A percentile compares a stretch with the other conserved stretches of the same genome.
Evolutionary conservation across 2,113 vertebrate species (phyloP).

Genomic region (Crotalus viridis): DNA sequence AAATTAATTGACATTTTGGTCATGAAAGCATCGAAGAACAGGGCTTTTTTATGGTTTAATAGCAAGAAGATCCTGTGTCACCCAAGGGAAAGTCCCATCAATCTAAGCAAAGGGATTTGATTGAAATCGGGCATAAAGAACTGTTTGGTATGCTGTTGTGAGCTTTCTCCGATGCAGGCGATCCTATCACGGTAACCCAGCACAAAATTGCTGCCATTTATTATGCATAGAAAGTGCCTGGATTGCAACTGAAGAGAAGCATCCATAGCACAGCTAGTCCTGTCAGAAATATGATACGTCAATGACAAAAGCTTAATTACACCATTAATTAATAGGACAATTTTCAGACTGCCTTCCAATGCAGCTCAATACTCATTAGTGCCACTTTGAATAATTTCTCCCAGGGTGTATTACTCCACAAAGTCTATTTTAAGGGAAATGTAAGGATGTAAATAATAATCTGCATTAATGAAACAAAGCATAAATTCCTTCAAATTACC

Average conservation of each 20-base stretch:
- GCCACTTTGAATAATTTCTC: conserved; percentile 83
- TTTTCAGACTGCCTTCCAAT: conserved; percentile 86
- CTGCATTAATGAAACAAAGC: conserved; percentile 42
- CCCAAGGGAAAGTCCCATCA: conserved; percentile 66
- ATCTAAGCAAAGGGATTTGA: conserved; percentile 64
- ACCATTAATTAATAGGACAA: conserved; percentile 98
- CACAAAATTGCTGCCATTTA: conserved; percentile 95
- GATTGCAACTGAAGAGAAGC: conserved; percentile 77
- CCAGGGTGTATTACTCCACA: conserved; percentile 62
- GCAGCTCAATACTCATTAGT: conserved; percentile 87
- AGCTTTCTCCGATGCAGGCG: conserved; percentile 81
- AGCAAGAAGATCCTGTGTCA: conserved; percentile 71
- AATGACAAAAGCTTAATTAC: conserved; percentile 99
- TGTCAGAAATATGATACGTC: conserved; percentile 93
- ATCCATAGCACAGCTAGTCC: conserved; percentile 87
- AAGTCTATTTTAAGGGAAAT: conserved; percentile 66
- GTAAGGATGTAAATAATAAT: conserved; percentile 19
- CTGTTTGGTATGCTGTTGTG: conserved; percentile 57
- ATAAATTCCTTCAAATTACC: conserved; percentile 53
- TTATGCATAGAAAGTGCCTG: conserved; percentile 80
- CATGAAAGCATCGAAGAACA: conserved; percentile 66
- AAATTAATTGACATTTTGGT: conserved; percentile 78
- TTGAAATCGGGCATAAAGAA: conserved; percentile 56
- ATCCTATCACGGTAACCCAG: conserved; percentile 86
- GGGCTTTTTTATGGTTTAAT: conserved; percentile 65